A percentile compares a stretch with the other conserved stretches of the same genome.
Evolutionary conservation across 37 sponge, comb jelly and placozoan genomes (phyloP).

Genomic region (Halisarca cf. caerulea): DNA sequence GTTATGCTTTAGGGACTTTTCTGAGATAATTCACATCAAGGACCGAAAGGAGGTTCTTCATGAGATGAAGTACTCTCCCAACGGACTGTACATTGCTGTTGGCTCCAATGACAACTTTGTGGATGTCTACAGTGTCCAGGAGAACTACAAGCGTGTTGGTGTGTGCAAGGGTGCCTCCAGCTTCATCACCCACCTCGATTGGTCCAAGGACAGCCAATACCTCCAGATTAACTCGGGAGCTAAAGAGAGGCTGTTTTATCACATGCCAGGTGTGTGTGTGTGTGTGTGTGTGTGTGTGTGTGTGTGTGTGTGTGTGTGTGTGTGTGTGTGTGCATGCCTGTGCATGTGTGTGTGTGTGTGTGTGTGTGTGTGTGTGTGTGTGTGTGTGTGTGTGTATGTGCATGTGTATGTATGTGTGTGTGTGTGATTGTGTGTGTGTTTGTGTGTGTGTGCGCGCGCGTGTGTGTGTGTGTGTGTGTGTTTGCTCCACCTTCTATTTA

Average conservation of each 20-base stretch:
- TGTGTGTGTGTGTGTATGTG: not conserved
- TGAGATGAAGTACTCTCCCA: conserved; percentile 94
- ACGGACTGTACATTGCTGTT: conserved; percentile 88
- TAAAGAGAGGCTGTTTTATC: conserved; percentile 83
- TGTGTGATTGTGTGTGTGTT: no score
- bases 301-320: not conserved
- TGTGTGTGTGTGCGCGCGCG: no score
- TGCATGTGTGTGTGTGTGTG: not conserved
- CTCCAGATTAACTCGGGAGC: conserved; percentile 95
- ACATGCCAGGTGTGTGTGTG: conserved; percentile 64
- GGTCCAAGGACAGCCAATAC: conserved; percentile 82
- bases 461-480: no score
- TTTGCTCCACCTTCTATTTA: no score
- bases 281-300: no score
- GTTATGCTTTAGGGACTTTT: conserved; percentile 48
- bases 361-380: no score
- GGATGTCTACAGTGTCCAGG: conserved; percentile 77
- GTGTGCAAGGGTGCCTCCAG: conserved; percentile 83
- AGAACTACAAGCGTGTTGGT: conserved; percentile 69
- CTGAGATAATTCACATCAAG: conserved; percentile 56
- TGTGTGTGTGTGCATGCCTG: not conserved
- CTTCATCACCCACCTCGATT: conserved; percentile 97
- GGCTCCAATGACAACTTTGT: conserved; percentile 97
- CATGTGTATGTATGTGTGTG: no score
- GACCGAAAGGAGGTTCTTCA: conserved; percentile 91